Evolutionary conservation across 35 echinoderm and acorn worm species (phyloP), one percentile per base, ranked within the genome.

Genomic region (Strongylocentrotus purpuratus): DNA sequence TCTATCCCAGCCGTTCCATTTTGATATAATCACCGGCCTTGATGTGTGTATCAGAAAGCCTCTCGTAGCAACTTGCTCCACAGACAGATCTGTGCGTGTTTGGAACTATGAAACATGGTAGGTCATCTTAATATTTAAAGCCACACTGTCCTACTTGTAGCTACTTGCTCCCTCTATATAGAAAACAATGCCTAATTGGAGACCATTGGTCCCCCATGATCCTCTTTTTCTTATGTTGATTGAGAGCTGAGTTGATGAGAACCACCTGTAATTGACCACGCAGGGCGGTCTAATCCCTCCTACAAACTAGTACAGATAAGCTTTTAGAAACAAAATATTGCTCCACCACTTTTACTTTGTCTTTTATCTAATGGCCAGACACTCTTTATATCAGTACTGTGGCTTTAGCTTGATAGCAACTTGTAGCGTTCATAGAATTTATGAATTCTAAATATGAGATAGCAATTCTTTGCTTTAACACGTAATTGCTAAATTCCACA

Each of bases 61-160:
- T 48, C 96, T 99, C 48, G 95, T 99, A 45, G 97, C 98, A 31
- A 99, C 98, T 13, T 99, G 98, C 95, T 97, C 97, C 52, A 92
- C 97, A 71, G 98, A 99, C 89, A 96, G 98, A 94, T 97, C 98
- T 7, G 97, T 99, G 1, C 96, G 98, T 71, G 95, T 99, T 18
- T 99, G 97, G 98, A 99, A 99, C 88, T 99, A 99, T 94, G 98
- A 99, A 94, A 99, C 98, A 88, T 89, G 87, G 87, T 89, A 46
- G 25, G 87, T 33, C 65, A 78, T 7, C 65, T 78, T 31, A 5
- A 22, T 9, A 59, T 59, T 11, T 2, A 59, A 59, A 55, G n/a
- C n/a, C n/a, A n/a, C n/a, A n/a, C n/a, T n/a, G n/a, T n/a, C n/a
- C n/a, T n/a, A n/a, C n/a, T n/a, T n/a, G n/a, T n/a, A n/a, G n/a